These are phyloP conservation scores for Thysanoteuthis rhombus DNA, from an alignment of 2,888 invertebrate species.

Conservation along the genomic window DNA sequence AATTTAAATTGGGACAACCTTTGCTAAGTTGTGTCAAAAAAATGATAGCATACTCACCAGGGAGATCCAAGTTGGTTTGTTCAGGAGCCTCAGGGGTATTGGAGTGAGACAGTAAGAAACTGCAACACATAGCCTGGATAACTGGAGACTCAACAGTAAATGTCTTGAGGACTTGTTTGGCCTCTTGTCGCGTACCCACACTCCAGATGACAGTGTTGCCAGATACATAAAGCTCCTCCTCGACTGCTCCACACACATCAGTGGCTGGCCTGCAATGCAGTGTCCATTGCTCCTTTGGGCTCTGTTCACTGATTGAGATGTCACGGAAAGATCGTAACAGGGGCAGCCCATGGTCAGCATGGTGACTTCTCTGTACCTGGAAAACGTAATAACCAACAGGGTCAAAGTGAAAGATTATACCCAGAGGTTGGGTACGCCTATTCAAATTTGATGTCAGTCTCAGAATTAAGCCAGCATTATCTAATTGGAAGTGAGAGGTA, in stretches of 20 bases:
- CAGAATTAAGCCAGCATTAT: too few relatives aligned
- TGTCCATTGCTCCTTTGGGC: slow-evolving; percentile 58
- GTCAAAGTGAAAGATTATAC: too few relatives aligned
- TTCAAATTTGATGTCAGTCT: too few relatives aligned
- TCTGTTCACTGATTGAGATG: slow-evolving; percentile 56
- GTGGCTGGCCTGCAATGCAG: slow-evolving; percentile 41
- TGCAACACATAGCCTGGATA: slow-evolving; percentile 71
- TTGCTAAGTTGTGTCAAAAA: too few relatives aligned
- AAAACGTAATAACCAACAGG: not conserved
- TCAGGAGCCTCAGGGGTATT: not conserved
- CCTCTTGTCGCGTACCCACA: slow-evolving; percentile 62
- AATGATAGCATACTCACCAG: slow-evolving; percentile 12
- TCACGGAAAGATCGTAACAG: slow-evolving; percentile 59
- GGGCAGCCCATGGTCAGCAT: slow-evolving; percentile 56
- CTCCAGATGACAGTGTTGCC: slow-evolving; percentile 86
- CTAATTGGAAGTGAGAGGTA: too few relatives aligned
- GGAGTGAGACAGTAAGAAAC: slow-evolving; percentile 26
- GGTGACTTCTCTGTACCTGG: slow-evolving; percentile 48
- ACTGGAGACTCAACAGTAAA: slow-evolving; percentile 86
- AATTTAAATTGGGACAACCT: too few relatives aligned
- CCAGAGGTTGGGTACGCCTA: too few relatives aligned
- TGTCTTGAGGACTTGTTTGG: slow-evolving; percentile 72
- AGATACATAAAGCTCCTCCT: slow-evolving; percentile 86
- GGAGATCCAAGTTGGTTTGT: slow-evolving; percentile 18
- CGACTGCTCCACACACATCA: slow-evolving; percentile 25